Conservation (phyloP, 2,113 vertebrate species). For the Dromiciops gliroides region DNA sequence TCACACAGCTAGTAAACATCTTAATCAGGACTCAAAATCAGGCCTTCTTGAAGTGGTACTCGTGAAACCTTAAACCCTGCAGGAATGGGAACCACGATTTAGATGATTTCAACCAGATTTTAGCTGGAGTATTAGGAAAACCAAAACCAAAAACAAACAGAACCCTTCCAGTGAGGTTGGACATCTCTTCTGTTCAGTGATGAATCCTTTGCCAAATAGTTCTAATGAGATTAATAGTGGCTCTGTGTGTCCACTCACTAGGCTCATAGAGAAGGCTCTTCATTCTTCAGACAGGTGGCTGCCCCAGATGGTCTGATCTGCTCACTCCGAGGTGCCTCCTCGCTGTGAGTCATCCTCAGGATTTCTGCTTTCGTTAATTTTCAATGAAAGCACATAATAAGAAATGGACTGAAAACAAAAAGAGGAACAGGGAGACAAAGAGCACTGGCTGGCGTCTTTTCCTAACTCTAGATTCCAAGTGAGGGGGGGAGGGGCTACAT, state of each 20-base stretch:
- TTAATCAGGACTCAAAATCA: neutral
- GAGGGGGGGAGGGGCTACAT: no score
- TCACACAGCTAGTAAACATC: neutral
- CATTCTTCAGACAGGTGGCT: neutral
- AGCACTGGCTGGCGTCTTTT: conserved; percentile 39
- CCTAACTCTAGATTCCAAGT: neutral
- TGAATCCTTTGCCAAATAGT: neutral
- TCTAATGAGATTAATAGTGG: neutral
- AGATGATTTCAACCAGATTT: neutral
- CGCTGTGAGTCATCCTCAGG: conserved; percentile 1
- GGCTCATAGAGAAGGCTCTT: neutral
- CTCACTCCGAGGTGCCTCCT: neutral
- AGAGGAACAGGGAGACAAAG: neutral
- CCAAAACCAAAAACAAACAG: neutral
- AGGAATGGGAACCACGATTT: neutral
- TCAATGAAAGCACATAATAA: conserved; percentile 28
- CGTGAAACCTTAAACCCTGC: neutral
- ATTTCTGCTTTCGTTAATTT: conserved; percentile 33
- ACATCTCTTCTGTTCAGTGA: neutral
- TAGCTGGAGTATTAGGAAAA: neutral
- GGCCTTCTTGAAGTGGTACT: neutral
- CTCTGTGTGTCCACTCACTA: neutral
- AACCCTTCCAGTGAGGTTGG: neutral
- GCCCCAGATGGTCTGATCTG: rapidly evolving
- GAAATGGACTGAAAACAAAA: conserved; percentile 48